Conservation (phyloP, 2,797 vertebrate genomes). For the Semaprochilodus insignis region DNA sequence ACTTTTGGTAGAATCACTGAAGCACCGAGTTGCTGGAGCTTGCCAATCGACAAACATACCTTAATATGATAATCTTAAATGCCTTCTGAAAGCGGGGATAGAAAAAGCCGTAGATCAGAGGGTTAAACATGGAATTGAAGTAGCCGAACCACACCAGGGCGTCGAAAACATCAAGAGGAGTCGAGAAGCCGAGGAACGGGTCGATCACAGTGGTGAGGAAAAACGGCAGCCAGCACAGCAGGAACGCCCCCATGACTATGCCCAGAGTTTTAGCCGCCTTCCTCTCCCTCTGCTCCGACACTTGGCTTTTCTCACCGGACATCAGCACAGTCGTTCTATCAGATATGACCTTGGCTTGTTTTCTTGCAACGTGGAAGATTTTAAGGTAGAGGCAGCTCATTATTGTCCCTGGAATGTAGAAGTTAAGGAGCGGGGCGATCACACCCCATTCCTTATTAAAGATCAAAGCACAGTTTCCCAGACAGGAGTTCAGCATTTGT, state of each 20-base stretch:
- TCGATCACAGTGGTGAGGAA: conserved; percentile 41
- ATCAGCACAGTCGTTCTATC: conserved; percentile 2
- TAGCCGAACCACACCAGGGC: conserved; percentile 51
- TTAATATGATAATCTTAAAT: conserved; percentile 33
- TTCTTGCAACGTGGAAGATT: conserved; percentile 51
- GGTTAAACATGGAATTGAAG: conserved; percentile 53
- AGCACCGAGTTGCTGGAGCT: neutral
- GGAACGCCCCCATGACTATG: conserved; percentile 58
- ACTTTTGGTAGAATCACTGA: neutral
- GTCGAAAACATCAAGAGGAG: conserved; percentile 42
- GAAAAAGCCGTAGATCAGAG: conserved; percentile 53
- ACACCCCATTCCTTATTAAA: conserved; percentile 47
- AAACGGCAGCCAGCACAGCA: conserved; percentile 59
- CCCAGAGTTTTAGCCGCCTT: conserved; percentile 60
- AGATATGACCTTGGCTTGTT: conserved; percentile 54
- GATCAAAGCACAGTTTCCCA: conserved; percentile 51
- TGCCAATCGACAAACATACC: neutral
- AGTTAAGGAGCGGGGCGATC: conserved; percentile 32
- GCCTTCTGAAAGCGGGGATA: conserved; percentile 46
- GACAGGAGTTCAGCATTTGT: conserved; percentile 35
- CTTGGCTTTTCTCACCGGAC: conserved; percentile 4
- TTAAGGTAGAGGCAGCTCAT: conserved; percentile 58
- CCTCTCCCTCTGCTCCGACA: conserved; percentile 47
- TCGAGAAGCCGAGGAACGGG: conserved; percentile 42
- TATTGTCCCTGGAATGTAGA: conserved; percentile 55